These are phyloP conservation scores for Molossus molossus DNA, from an alignment of 2,797 vertebrate species.

Conservation along the genomic window DNA sequence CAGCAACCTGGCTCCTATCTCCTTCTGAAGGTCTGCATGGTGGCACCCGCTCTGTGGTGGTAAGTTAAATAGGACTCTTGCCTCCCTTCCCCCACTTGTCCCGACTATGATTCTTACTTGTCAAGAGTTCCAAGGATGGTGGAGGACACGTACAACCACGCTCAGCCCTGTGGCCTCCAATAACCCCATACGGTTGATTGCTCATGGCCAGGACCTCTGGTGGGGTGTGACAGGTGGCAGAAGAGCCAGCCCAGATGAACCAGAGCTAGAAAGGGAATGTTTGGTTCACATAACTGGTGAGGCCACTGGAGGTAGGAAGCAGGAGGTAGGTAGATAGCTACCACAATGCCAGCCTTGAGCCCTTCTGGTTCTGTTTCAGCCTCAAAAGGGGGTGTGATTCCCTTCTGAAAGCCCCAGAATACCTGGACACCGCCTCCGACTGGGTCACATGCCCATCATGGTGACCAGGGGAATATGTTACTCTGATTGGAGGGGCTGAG, in stretches of 20 bases:
- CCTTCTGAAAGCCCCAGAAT: background rate
- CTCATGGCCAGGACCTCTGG: background rate
- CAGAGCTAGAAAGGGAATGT: background rate
- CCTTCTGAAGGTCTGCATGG: background rate
- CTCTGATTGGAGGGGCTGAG: background rate
- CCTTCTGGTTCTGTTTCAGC: background rate
- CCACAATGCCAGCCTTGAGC: fast-evolving
- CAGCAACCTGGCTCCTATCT: background rate
- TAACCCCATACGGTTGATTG: background rate
- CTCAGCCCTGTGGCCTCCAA: background rate
- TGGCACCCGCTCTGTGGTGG: background rate
- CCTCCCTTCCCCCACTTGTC: background rate
- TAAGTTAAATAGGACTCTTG: background rate
- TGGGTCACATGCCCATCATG: background rate
- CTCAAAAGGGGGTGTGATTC: background rate
- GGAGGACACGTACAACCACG: background rate
- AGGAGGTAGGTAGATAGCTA: background rate
- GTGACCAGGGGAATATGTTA: background rate
- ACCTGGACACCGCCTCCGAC: background rate
- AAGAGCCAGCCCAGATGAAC: background rate
- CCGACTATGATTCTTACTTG: background rate
- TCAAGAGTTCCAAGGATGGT: background rate
- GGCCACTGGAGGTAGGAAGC: background rate
- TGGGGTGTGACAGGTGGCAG: background rate
- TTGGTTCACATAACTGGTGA: background rate